Evolutionary conservation across 2,888 invertebrate species (phyloP).

Genomic region (Panorpa germanica): DNA sequence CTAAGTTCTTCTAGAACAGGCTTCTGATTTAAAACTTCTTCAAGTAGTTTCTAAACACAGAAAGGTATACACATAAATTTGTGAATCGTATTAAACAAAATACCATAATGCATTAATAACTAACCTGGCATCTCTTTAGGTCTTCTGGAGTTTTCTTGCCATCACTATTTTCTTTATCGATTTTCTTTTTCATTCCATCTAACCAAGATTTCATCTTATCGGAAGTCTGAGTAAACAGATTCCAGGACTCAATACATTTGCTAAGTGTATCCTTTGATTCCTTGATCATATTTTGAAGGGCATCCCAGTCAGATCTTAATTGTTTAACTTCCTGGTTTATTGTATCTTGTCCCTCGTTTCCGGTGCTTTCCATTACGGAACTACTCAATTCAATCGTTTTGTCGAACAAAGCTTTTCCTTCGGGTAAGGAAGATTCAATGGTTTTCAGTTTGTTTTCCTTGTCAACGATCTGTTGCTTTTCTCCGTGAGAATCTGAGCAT

Average conservation of each 20-base stretch:
- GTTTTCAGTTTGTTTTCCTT: constrained; percentile 57
- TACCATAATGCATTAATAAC: constrained; percentile 15
- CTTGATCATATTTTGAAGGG: constrained; percentile 51
- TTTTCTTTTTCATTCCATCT: constrained; percentile 42
- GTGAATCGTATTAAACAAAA: constrained; percentile 2
- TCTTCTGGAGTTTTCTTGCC: constrained; percentile 64
- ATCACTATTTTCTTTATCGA: constrained; percentile 43
- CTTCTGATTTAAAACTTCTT: constrained; percentile 59
- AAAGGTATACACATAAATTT: constrained; percentile 1
- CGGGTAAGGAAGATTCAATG: constrained; percentile 44
- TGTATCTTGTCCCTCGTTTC: constrained; percentile 64
- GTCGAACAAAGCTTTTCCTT: constrained; percentile 53
- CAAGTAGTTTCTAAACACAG: constrained; percentile 36
- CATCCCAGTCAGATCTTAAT: constrained; percentile 65
- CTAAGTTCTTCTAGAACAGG: constrained; percentile 65
- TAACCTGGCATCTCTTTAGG: constrained; percentile 52
- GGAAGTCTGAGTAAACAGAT: constrained; percentile 53
- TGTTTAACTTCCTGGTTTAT: constrained; percentile 68
- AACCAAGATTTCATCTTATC: constrained; percentile 60
- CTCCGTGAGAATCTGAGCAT: constrained; percentile 74
- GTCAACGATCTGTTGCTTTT: constrained; percentile 55
- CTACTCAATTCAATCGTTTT: constrained; percentile 56
- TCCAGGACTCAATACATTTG: constrained; percentile 65
- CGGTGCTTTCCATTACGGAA: constrained; percentile 55
- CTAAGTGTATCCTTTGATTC: constrained; percentile 57